Base-by-base conservation (phyloP, 2,888 invertebrate genomes). In the Blastobasis adustella region DNA sequence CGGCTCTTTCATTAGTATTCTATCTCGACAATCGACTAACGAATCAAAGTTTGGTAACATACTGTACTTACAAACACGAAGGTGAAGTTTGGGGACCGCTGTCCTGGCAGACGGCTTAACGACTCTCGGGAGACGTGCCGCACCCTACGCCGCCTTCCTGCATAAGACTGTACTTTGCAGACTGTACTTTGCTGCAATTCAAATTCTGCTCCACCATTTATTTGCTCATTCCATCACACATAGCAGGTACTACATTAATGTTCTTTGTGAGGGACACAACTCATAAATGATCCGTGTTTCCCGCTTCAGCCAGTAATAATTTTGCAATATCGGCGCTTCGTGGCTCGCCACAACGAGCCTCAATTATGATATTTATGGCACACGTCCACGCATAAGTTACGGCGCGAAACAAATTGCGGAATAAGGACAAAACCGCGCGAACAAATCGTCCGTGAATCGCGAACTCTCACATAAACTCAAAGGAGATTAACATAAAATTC, bases 51-150 rank as follows among this genome's bases (percentile, higher is more conserved):
- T 23, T 23, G 23, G 3, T 23, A 23, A 23, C 23, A 23, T 23
- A 1, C 23, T 23, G 23, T 23, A 23, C 23, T 1, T 23, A 23
- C 23, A 23, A 23, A 23, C 23, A 23, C 23, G 10, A 5, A 45
- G 45, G 8, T 45, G 65, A 76, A 74, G 65, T 80, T 77, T 75
- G 69, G 66, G 59, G 53, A 53, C 63, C 69, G 49, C 63, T 67
- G 71, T 36, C 40, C 57, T 63, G 58, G 56, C 55, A 67, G 66
- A 67, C 68, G 54, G 61, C 59, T 60, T 65, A 67, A 69, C 65
- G 65, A 63, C 69, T 62, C 66, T 60, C 63, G 39, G 39, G 60
- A 62, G 65, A 68, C 59, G 55, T 54, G 53, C 49, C 44, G 51
- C 58, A 47, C 53, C 53, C 51, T 54, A 54, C 50, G 53, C 60